Percentiles rank a stretch among this genome's conserved stretches.
Evolutionary conservation across 2,797 vertebrate genomes (phyloP).

Genomic region (Falco novaeseelandiae): DNA sequence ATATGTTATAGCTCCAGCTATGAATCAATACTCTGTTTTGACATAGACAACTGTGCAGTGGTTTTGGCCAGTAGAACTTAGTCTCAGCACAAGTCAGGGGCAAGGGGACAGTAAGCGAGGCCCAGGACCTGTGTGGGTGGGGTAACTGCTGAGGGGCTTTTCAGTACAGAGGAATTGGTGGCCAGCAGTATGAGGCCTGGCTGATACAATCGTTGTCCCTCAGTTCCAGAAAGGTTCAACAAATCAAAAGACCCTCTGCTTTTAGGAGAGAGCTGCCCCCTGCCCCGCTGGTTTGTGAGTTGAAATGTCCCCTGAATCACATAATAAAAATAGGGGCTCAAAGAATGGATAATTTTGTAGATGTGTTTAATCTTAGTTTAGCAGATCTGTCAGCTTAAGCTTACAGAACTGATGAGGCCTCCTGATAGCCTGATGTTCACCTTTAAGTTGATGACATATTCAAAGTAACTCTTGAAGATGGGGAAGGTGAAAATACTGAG

Average conservation of each 20-base stretch:
- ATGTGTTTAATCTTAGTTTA: background rate
- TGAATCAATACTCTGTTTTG: background rate
- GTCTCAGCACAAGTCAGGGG: background rate
- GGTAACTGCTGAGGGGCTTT: background rate
- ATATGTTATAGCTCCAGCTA: background rate
- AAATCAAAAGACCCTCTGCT: background rate
- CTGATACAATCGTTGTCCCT: background rate
- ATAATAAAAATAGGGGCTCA: background rate
- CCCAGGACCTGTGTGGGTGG: background rate
- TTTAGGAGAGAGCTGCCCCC: background rate
- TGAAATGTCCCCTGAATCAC: background rate
- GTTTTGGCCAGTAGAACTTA: background rate
- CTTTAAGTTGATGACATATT: background rate
- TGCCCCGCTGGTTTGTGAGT: background rate
- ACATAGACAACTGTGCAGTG: background rate
- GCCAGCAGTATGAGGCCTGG: background rate
- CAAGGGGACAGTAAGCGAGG: background rate
- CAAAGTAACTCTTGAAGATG: background rate
- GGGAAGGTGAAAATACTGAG: background rate
- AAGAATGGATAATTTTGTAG: background rate
- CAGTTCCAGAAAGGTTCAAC: background rate
- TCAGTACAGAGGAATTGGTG: background rate
- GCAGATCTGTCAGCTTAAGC: background rate
- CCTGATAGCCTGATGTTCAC: background rate
- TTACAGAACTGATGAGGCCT: background rate